A percentile compares a stretch with the other conserved stretches of the same genome.
These are phyloP conservation scores for Chionis minor DNA, from an alignment of 2,113 vertebrate species.

Conservation along the genomic window DNA sequence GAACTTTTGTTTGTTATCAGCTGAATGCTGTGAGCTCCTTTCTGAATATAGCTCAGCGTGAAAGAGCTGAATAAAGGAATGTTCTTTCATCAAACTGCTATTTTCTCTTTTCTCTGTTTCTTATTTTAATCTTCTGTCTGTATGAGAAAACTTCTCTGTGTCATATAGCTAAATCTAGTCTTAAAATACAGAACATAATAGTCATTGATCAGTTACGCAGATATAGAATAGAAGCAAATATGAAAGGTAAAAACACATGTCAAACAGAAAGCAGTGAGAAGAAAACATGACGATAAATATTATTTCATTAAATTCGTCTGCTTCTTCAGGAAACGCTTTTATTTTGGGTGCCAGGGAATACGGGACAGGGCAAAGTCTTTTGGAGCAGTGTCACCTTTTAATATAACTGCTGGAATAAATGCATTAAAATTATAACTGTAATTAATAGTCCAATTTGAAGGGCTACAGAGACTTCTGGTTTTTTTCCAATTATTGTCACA, in stretches of 20 bases:
- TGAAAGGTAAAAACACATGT: background rate
- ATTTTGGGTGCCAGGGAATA: background rate
- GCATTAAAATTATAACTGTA: background rate
- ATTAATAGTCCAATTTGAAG: background rate
- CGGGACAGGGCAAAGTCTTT: background rate
- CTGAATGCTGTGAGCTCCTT: too few species aligned
- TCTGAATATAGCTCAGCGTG: background rate
- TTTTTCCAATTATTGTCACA: background rate
- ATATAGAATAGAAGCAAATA: background rate
- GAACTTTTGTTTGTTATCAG: background rate
- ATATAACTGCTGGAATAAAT: background rate
- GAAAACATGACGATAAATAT: background rate
- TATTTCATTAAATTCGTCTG: background rate
- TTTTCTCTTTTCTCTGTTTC: background rate
- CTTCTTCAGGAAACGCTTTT: background rate
- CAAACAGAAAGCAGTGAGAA: background rate
- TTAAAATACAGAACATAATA: background rate
- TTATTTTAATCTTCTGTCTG: background rate
- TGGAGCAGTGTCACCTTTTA: background rate
- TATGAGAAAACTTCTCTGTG: background rate
- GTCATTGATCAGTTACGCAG: background rate
- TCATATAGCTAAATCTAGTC: background rate
- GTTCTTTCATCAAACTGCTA: background rate
- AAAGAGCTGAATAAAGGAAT: background rate
- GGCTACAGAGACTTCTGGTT: background rate